Evolutionary conservation across 1,140 invertebrate genomes (phyloP).

Genomic region (Caenorhabditis briggsae): DNA sequence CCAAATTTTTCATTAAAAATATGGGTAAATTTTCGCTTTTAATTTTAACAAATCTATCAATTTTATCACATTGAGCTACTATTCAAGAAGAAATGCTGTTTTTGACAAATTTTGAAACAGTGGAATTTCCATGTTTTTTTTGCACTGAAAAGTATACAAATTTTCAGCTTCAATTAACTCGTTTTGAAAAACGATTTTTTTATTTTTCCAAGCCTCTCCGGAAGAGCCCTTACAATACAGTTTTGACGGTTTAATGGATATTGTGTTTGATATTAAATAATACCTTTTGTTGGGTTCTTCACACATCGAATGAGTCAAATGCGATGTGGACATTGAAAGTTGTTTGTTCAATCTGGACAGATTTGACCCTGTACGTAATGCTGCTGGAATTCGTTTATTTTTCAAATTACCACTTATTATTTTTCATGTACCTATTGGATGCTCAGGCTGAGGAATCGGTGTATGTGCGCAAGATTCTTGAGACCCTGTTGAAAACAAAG

Average conservation of each 20-base stretch:
- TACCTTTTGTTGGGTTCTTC: not conserved
- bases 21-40: too few species aligned
- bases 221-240: too few species aligned
- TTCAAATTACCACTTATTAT: not conserved
- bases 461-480: conserved; percentile 10
- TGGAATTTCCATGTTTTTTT: too few species aligned
- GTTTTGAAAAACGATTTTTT: too few species aligned
- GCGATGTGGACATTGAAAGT: conserved; percentile 33
- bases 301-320: not conserved
- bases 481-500: conserved; percentile 42
- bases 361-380: not conserved
- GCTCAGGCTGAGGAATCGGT: conserved; percentile 49
- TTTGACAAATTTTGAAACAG: not conserved
- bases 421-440: not conserved
- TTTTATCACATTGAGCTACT: too few species aligned
- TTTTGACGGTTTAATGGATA: too few species aligned
- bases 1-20: too few species aligned
- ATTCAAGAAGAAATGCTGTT: not conserved
- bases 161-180: too few species aligned
- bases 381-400: not conserved
- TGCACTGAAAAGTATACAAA: too few species aligned
- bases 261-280: not conserved
- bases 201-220: too few species aligned
- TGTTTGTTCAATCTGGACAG: not conserved
- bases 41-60: too few species aligned